phyloP scores from a whole-genome alignment of 2,888 invertebrate species.

The Cheilosia soror region DNA sequence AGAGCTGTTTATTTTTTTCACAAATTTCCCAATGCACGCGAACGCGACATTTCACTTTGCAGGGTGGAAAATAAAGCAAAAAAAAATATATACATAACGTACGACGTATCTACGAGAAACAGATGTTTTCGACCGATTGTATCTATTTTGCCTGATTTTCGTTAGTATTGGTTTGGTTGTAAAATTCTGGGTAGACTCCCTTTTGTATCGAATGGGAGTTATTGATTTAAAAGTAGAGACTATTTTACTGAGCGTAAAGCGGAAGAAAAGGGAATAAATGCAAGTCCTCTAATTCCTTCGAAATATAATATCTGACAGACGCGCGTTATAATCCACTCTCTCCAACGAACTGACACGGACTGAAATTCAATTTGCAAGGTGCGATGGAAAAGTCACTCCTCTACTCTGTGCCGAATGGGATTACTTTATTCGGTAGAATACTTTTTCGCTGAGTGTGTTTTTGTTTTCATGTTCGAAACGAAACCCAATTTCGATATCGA shows the following conservation, averaged over 20 bases:
- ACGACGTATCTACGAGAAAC: conserved; percentile 62
- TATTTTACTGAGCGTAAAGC: background rate
- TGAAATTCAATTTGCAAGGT: conserved; percentile 65
- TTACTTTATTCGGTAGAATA: conserved; percentile 40
- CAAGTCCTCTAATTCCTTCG: conserved; percentile 15
- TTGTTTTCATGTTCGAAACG: conserved; percentile 55
- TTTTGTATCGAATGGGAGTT: conserved; percentile 13
- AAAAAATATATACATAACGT: conserved; percentile 8
- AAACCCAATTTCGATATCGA: conserved; percentile 49
- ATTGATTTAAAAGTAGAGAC: conserved; percentile 35
- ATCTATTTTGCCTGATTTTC: conserved; percentile 23
- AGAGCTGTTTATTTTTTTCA: conserved; percentile 47
- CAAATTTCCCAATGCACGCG: conserved; percentile 61
- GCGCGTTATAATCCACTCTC: conserved; percentile 61
- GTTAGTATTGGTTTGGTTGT: background rate
- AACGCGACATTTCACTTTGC: conserved; percentile 59
- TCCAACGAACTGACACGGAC: conserved; percentile 76
- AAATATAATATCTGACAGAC: conserved; percentile 14
- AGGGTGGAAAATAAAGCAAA: conserved; percentile 65
- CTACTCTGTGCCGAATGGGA: background rate
- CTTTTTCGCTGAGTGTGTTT: conserved; percentile 55
- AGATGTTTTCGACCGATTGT: conserved; percentile 66
- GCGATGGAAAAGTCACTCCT: conserved; percentile 61
- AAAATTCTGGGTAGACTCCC: conserved; percentile 17
- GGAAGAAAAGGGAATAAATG: background rate